A percentile compares a stretch with the other conserved stretches of the same genome.
Conservation (phyloP, 2,888 invertebrate species). For the Danaus chrysippus region DNA sequence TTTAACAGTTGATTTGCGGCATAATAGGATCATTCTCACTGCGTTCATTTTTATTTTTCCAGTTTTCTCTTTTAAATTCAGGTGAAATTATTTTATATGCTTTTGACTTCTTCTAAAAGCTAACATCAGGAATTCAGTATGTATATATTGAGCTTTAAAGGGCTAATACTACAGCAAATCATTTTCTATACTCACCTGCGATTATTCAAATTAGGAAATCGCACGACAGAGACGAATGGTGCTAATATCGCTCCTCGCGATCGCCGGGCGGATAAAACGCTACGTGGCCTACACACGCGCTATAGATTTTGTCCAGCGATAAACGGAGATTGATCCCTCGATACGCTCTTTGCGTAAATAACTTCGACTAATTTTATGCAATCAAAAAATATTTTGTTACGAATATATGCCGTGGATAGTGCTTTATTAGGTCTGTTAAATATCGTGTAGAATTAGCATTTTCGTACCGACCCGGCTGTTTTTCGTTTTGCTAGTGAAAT, state of each 20-base stretch:
- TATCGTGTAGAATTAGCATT: slow-evolving; percentile 4
- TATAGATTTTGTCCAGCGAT: slow-evolving; percentile 68
- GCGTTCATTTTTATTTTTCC: slow-evolving; percentile 52
- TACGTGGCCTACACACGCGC: slow-evolving; percentile 73
- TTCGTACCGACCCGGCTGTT: neutral
- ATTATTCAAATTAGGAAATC: slow-evolving; percentile 78
- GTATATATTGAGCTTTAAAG: neutral
- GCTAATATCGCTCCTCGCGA: slow-evolving; percentile 73
- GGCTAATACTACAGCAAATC: neutral
- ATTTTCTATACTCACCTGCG: slow-evolving; percentile 66
- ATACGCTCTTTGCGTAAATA: slow-evolving; percentile 77
- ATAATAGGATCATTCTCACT: slow-evolving; percentile 75
- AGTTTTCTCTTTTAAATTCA: slow-evolving; percentile 34
- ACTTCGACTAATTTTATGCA: slow-evolving; percentile 61
- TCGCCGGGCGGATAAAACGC: slow-evolving; percentile 62
- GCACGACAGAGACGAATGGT: slow-evolving; percentile 78
- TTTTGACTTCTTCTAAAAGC: neutral
- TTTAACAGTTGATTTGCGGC: slow-evolving; percentile 77
- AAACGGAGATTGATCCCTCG: slow-evolving; percentile 72
- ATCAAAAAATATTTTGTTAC: slow-evolving; percentile 47
- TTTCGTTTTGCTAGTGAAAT: neutral
- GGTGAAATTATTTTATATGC: neutral
- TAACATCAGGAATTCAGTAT: neutral
- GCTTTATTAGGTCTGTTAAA: slow-evolving; percentile 16
- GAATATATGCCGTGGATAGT: slow-evolving; percentile 35